Evolutionary conservation across 2,797 vertebrate genomes (phyloP), one percentile per base, ranked within the genome.

Genomic region (Varecia variegata): DNA sequence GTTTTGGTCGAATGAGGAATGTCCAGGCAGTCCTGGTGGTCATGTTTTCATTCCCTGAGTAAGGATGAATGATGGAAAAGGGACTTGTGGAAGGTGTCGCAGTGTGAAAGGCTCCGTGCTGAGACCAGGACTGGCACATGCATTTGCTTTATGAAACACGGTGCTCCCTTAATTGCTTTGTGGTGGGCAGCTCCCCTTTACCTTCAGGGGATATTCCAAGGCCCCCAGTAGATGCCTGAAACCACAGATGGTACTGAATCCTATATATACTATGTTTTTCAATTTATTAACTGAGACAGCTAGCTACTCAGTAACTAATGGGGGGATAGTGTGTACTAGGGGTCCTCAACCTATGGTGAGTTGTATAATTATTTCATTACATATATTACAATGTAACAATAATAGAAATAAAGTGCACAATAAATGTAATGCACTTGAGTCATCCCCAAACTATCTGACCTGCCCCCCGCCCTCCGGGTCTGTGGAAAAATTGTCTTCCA

Each of bases 1-100:
- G 2, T 58, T 67, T 76, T 54, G 43, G n/a, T 45, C 88, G 62
- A 92, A 95, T 47, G 25, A 85, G 45, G 56, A 56, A n/a, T 50
- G 3, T 30, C 21, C 3, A 25, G 76, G 25, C 18, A 7, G 40
- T 77, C 50, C 50, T 82, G 54, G 35, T n/a, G 14, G 14, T n/a
- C 54, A 52, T 80, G 23, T 9, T 68, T 89, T 60, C 65, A 45
- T 58, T 93, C 38, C 32, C 7, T 1, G 18, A 60, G 25, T 88
- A 47, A 90, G 43, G 27, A n/a, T 43, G 52, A 62, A 38, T 23
- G 11, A 4, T 7, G 4, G 32, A 88, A 52, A 47, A 74, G n/a
- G n/a, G 0, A 1, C 2, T 0, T 8, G n/a, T 47, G 30, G 76
- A 89, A 67, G 65, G 7, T 7, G 6, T 67, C 20, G 18, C 23